phyloP scores from a whole-genome alignment of 2,797 vertebrate genomes.

The Alouatta caraya region DNA sequence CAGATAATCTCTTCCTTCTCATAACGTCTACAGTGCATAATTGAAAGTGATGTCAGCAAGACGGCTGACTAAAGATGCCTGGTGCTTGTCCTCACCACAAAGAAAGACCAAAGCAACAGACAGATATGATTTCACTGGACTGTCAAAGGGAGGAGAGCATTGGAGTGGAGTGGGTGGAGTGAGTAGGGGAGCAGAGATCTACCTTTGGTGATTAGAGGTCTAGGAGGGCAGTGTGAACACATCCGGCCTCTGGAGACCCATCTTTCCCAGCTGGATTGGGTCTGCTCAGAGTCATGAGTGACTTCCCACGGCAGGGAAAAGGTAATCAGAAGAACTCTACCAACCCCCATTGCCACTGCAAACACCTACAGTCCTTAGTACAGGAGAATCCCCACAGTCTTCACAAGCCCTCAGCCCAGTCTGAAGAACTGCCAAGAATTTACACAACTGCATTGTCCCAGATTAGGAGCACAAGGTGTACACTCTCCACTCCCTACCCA shows the following conservation, averaged over 20 bases:
- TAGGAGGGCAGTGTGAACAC: neutral
- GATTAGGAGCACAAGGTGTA: no score
- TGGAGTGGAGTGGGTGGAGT: neutral
- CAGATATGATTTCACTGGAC: neutral
- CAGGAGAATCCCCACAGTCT: neutral
- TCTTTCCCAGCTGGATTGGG: neutral
- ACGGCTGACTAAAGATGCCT: neutral
- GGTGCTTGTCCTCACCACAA: neutral
- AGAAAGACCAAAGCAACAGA: neutral
- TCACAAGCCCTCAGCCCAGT: neutral
- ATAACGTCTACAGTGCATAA: neutral
- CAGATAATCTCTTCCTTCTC: neutral
- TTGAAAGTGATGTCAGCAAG: neutral
- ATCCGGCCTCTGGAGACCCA: neutral
- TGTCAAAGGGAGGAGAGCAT: neutral
- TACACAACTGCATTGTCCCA: no score
- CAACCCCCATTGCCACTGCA: neutral
- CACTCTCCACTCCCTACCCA: no score
- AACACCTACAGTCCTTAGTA: neutral
- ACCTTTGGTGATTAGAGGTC: neutral
- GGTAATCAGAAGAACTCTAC: neutral
- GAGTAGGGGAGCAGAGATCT: neutral
- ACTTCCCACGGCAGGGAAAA: neutral
- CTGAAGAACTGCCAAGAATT: no score
- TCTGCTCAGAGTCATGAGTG: neutral